Evolutionary conservation across 2,113 vertebrate genomes (phyloP).

Genomic region (Eptatretus burgeri): DNA sequence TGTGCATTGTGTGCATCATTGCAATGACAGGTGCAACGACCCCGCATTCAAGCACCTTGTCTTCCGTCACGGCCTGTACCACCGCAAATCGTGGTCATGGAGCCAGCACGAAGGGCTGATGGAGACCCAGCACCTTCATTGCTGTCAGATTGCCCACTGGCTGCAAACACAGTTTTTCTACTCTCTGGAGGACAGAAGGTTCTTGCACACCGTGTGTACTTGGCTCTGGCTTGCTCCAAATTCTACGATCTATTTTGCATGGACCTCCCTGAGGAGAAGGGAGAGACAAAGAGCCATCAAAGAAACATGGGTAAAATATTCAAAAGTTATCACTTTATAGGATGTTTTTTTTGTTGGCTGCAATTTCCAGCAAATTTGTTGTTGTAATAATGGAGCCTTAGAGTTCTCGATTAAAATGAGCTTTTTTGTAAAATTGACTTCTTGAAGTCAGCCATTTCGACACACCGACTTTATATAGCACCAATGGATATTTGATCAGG

Average conservation of each 20-base stretch:
- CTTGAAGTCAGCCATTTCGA: too few species aligned
- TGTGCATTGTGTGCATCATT: too few species aligned
- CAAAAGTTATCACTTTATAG: too few species aligned
- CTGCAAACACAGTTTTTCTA: conserved; percentile 39
- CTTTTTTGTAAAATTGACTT: too few species aligned
- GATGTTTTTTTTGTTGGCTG: too few species aligned
- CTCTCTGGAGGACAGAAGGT: conserved; percentile 27
- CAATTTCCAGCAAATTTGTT: too few species aligned
- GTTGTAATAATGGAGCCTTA: too few species aligned
- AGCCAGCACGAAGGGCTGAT: conserved; percentile 17
- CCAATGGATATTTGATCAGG: too few species aligned
- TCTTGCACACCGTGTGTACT: conserved; percentile 45
- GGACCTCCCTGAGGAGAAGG: conserved; percentile 14
- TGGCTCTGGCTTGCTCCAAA: conserved; percentile 55
- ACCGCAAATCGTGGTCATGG: conserved; percentile 34
- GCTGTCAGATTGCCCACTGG: conserved; percentile 30
- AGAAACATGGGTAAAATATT: background rate
- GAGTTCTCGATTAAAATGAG: too few species aligned
- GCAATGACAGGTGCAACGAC: conserved; percentile 20
- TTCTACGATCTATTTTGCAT: conserved; percentile 52
- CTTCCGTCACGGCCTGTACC: conserved; percentile 42
- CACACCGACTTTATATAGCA: too few species aligned
- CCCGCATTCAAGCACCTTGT: conserved; percentile 44
- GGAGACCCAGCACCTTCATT: conserved; percentile 27
- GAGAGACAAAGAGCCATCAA: background rate